These are phyloP conservation scores for Caenorhabditis sp. DNA, from an alignment of 2,888 invertebrate species.

Conservation along the genomic window DNA sequence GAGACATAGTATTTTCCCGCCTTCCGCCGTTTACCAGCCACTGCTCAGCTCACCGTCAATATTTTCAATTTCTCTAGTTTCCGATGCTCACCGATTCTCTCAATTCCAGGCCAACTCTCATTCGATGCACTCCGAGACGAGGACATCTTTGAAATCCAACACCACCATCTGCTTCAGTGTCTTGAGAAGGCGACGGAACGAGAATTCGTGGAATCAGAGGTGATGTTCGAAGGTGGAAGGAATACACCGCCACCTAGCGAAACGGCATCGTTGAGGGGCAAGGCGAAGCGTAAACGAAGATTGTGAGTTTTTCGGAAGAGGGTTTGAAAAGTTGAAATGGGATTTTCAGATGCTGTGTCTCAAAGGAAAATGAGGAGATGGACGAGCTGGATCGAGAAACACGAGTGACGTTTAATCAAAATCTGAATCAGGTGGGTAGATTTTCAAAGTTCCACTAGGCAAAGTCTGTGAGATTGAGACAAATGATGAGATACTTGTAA, in stretches of 20 bases:
- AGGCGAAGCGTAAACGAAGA: conserved; percentile 60
- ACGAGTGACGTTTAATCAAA: conserved; percentile 74
- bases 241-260: conserved; percentile 77
- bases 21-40: no score
- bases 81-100: no score
- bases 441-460: no score
- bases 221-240: conserved; percentile 78
- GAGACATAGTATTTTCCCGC: no score
- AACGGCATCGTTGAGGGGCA: conserved; percentile 59
- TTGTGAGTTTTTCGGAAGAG: conserved; percentile 52
- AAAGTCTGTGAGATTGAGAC: neutral
- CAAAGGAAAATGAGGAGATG: conserved; percentile 69
- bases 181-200: conserved; percentile 93
- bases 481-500: no score
- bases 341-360: conserved; percentile 66
- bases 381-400: conserved; percentile 68
- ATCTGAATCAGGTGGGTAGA: conserved; percentile 68
- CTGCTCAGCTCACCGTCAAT: no score
- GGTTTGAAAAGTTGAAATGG: neutral
- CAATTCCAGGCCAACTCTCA: conserved; percentile 74
- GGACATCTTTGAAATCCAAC: conserved; percentile 98
- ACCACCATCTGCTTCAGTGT: conserved; percentile 97
- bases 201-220: conserved; percentile 80
- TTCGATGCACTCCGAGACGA: conserved; percentile 92
- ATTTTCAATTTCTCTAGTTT: no score